Conservation (phyloP, 2,797 vertebrate genomes). For the Knipowitschia caucasica region DNA sequence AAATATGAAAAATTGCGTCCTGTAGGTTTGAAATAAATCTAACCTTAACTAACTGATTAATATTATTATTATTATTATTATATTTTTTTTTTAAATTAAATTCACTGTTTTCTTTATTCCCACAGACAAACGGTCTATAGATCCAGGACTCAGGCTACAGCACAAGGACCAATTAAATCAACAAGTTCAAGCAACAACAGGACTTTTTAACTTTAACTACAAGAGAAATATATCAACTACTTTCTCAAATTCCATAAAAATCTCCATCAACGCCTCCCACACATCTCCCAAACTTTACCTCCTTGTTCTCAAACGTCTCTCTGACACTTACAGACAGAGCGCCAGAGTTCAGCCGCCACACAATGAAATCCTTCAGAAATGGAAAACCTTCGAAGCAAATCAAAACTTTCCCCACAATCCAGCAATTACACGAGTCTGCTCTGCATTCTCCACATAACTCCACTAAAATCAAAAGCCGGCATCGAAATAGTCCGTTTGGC, state of each 20-base stretch:
- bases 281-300: constrained; percentile 10
- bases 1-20: too few species aligned
- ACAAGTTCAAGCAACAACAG: too few species aligned
- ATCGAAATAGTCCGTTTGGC: constrained; percentile 16
- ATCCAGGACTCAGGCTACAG: too few species aligned
- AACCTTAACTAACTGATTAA: too few species aligned
- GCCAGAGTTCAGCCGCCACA: constrained; percentile 46
- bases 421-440: constrained; percentile 58
- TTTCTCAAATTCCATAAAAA: not conserved
- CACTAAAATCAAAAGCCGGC: constrained; percentile 39
- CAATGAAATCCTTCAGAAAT: constrained; percentile 53
- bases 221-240: not conserved
- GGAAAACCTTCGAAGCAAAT: constrained; percentile 51
- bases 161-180: too few species aligned
- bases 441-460: constrained; percentile 61
- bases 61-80: too few species aligned
- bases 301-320: constrained; percentile 13
- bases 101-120: too few species aligned
- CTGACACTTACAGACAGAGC: constrained; percentile 22
- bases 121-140: too few species aligned
- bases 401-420: constrained; percentile 51
- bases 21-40: too few species aligned
- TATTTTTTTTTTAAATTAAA: too few species aligned
- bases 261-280: constrained; percentile 21
- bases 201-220: too few species aligned